Evolutionary conservation across 2,797 vertebrate genomes (phyloP).

Genomic region (Eulemur mongoz): DNA sequence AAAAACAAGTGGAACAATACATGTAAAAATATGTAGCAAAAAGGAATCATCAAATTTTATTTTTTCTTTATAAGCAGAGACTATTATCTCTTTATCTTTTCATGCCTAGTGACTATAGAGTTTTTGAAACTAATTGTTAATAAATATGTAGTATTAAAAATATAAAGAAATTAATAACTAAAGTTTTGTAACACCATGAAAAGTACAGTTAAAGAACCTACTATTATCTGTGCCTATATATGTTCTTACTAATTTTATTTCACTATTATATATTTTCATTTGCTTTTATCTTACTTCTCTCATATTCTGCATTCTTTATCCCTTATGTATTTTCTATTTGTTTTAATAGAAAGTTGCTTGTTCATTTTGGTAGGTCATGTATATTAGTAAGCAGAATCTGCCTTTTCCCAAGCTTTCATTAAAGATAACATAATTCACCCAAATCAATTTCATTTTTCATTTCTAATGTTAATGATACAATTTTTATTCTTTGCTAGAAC

Average conservation of each 20-base stretch:
- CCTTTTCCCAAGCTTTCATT: conserved; percentile 24
- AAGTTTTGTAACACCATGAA: background rate
- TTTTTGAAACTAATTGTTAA: background rate
- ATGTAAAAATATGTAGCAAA: background rate
- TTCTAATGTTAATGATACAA: conserved; percentile 49
- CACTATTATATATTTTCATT: background rate
- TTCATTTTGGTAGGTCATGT: background rate
- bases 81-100: background rate
- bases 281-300: background rate
- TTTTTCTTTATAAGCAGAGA: background rate
- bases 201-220: background rate
- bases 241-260: background rate
- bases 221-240: background rate
- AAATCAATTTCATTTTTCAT: conserved; percentile 57
- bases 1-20: background rate
- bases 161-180: background rate
- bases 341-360: background rate
- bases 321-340: background rate
- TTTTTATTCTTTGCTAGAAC: conserved; percentile 39
- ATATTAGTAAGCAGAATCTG: background rate
- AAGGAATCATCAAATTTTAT: background rate
- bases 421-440: conserved; percentile 14
- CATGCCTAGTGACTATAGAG: background rate
- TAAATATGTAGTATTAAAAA: background rate
- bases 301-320: background rate